Conservation (phyloP, 1,140 invertebrate species). For the Drosophila asahinai region DNA sequence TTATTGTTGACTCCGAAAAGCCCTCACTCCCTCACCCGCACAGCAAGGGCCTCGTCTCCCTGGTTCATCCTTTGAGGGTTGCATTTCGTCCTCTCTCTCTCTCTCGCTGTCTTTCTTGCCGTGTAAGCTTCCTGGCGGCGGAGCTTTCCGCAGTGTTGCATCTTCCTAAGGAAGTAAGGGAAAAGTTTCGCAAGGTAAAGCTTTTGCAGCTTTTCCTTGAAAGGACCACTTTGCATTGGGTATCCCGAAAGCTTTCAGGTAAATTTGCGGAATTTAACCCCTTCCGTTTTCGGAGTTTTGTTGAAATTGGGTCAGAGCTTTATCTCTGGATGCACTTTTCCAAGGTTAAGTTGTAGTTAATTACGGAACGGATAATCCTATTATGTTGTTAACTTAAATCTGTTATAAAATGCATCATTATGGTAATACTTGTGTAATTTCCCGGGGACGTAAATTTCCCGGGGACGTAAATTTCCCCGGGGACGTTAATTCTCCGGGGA, state of each 20-base stretch:
- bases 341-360: constrained; percentile 12
- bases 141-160: constrained; percentile 53
- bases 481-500: no score
- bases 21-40: constrained; percentile 11
- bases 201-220: constrained; percentile 10
- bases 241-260: constrained; percentile 11
- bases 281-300: constrained; percentile 1
- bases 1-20: constrained; percentile 63
- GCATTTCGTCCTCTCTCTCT: constrained; percentile 43
- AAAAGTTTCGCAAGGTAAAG: constrained; percentile 22
- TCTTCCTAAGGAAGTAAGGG: constrained; percentile 21
- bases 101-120: neutral
- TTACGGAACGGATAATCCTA: neutral
- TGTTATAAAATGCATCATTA: no score
- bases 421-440: no score
- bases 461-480: no score
- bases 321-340: constrained; percentile 23
- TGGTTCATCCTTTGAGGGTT: constrained; percentile 38
- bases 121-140: constrained; percentile 3
- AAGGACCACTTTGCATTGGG: neutral
- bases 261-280: neutral
- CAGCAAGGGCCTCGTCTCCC: constrained; percentile 41
- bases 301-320: constrained; percentile 24
- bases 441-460: no score
- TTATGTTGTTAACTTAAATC: neutral